phyloP scores from a whole-genome alignment of 2,888 invertebrate species.

The Tachina grossa region DNA sequence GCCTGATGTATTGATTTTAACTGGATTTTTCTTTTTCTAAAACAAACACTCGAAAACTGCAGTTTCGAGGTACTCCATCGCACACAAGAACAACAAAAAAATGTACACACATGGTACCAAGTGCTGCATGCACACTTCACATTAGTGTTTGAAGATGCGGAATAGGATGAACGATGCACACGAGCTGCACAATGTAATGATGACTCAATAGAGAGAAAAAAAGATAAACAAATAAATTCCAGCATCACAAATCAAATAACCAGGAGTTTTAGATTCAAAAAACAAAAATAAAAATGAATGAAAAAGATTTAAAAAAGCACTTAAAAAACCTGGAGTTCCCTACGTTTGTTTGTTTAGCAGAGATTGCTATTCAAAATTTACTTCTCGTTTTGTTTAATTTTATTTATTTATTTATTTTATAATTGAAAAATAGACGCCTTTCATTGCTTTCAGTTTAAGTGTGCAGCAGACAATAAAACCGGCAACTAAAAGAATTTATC shows the following conservation, averaged over 20 bases:
- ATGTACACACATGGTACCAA: slow-evolving; percentile 13
- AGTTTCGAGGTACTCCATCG: slow-evolving; percentile 64
- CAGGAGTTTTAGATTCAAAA: slow-evolving; percentile 20
- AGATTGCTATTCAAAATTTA: slow-evolving; percentile 13
- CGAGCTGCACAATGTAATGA: slow-evolving; percentile 33
- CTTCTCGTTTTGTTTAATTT: slow-evolving; percentile 4
- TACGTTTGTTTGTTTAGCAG: slow-evolving; percentile 53
- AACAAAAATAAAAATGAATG: not conserved
- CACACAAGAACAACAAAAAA: slow-evolving; percentile 34
- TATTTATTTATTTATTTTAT: slow-evolving; percentile 60
- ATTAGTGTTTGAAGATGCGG: slow-evolving; percentile 34
- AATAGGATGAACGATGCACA: slow-evolving; percentile 13
- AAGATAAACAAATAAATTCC: not conserved
- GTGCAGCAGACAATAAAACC: not conserved
- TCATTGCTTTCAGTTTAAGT: slow-evolving; percentile 1
- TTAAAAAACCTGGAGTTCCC: slow-evolving; percentile 23
- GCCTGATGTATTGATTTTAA: slow-evolving; percentile 53
- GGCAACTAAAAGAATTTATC: slow-evolving; percentile 19
- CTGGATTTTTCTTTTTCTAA: slow-evolving; percentile 54
- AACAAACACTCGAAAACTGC: slow-evolving; percentile 69
- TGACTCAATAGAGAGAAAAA: slow-evolving; percentile 63
- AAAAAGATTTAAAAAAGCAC: slow-evolving; percentile 20
- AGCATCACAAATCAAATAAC: slow-evolving; percentile 47
- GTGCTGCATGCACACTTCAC: slow-evolving; percentile 40
- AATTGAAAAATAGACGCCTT: slow-evolving; percentile 53